Percentiles rank a stretch among this genome's conserved stretches.
These are phyloP conservation scores for Diarsia mendica DNA, from an alignment of 2,888 invertebrate genomes.

Conservation along the genomic window DNA sequence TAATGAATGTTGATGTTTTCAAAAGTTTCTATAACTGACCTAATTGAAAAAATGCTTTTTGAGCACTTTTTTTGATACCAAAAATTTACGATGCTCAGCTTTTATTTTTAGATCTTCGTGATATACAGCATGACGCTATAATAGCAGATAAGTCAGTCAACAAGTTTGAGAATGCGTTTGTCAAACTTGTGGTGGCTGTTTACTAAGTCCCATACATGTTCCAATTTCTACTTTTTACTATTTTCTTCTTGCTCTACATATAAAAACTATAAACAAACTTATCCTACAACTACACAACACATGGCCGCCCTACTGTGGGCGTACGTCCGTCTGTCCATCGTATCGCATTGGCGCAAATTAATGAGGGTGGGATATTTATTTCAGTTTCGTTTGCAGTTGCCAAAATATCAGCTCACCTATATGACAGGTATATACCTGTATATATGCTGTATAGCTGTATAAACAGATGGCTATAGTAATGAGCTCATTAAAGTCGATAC, in stretches of 20 bases:
- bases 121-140: too few relatives aligned
- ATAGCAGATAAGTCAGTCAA: not conserved
- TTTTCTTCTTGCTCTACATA: not conserved
- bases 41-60: too few relatives aligned
- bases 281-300: slow-evolving; percentile 43
- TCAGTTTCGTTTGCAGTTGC: slow-evolving; percentile 82
- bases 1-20: not conserved
- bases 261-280: slow-evolving; percentile 18
- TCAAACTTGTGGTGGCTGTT: not conserved
- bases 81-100: too few relatives aligned
- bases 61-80: too few relatives aligned
- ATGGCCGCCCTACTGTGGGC: slow-evolving; percentile 74
- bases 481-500: slow-evolving; percentile 78
- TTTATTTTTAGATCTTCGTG: too few relatives aligned
- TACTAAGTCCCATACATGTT: not conserved
- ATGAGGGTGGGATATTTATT: slow-evolving; percentile 89
- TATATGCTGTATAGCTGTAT: slow-evolving; percentile 60
- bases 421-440: slow-evolving; percentile 69
- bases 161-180: too few relatives aligned
- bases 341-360: slow-evolving; percentile 89
- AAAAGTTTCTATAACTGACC: too few relatives aligned
- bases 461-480: slow-evolving; percentile 75
- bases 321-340: slow-evolving; percentile 81
- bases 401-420: slow-evolving; percentile 78
- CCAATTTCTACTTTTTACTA: too few relatives aligned